Conservation (phyloP, 2,888 invertebrate species). For the Trisateles emortualis region DNA sequence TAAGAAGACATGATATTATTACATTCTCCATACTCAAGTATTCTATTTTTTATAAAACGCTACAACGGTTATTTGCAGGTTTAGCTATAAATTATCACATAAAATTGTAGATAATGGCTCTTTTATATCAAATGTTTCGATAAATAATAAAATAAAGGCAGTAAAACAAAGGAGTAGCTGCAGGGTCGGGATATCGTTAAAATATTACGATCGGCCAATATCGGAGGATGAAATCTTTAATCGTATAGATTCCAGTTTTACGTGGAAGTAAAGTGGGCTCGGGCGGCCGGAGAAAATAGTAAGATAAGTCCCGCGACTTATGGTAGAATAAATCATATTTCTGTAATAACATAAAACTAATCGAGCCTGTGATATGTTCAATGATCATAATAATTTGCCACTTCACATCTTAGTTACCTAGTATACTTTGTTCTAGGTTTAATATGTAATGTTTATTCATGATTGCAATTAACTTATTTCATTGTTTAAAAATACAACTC, state of each 20-base stretch:
- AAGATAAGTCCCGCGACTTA: constrained; percentile 66
- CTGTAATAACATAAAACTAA: constrained; percentile 63
- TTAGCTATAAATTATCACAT: constrained; percentile 72
- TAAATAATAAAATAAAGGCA: constrained; percentile 82
- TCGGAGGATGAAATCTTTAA: constrained; percentile 82
- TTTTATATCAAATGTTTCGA: constrained; percentile 82
- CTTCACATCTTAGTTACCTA: constrained; percentile 32
- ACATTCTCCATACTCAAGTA: background rate
- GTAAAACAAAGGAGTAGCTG: constrained; percentile 78
- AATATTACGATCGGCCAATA: constrained; percentile 84
- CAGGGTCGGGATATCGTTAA: constrained; percentile 77
- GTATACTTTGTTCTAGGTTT: background rate
- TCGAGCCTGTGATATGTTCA: constrained; percentile 57
- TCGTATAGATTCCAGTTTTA: constrained; percentile 72
- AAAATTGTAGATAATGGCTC: constrained; percentile 75
- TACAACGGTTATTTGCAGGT: constrained; percentile 55
- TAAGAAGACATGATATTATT: background rate
- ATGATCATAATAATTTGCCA: constrained; percentile 44
- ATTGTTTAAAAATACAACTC: too few species aligned
- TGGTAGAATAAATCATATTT: constrained; percentile 66
- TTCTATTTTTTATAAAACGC: constrained; percentile 28
- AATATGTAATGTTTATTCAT: too few species aligned
- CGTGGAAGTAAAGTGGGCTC: constrained; percentile 65
- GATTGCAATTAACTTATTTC: too few species aligned
- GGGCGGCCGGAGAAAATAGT: constrained; percentile 63